A percentile compares a stretch with the other conserved stretches of the same genome.
phyloP scores from a whole-genome alignment of 2,888 invertebrate genomes.

The Napeogenes sylphis region DNA sequence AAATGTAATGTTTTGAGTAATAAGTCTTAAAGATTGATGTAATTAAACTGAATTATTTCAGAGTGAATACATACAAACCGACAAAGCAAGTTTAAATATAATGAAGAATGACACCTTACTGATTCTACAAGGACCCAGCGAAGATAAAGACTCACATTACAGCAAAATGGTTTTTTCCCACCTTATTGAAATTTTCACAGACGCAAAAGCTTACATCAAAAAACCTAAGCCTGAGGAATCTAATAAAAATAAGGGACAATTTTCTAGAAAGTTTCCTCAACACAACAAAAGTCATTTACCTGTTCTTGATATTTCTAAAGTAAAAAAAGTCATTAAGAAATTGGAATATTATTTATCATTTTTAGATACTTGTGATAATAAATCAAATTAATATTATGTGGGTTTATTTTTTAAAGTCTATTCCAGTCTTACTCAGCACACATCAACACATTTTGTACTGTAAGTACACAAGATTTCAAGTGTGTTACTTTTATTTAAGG shows the following conservation, averaged over 20 bases:
- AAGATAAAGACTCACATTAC: slow-evolving; percentile 74
- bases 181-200: slow-evolving; percentile 72
- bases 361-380: slow-evolving; percentile 65
- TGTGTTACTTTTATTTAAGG: too few species aligned
- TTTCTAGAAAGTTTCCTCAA: slow-evolving; percentile 78
- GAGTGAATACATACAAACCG: slow-evolving; percentile 77
- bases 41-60: slow-evolving; percentile 48
- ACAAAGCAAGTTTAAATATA: slow-evolving; percentile 73
- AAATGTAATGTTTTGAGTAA: too few species aligned
- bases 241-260: slow-evolving; percentile 46
- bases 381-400: slow-evolving; percentile 9
- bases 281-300: slow-evolving; percentile 68
- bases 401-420: slow-evolving; percentile 5
- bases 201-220: slow-evolving; percentile 54
- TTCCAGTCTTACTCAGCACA: neutral
- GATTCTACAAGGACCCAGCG: slow-evolving; percentile 80
- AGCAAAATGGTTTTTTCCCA: slow-evolving; percentile 83
- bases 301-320: slow-evolving; percentile 70
- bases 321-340: slow-evolving; percentile 80
- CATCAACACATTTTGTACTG: neutral
- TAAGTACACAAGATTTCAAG: too few species aligned
- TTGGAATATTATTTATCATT: slow-evolving; percentile 85
- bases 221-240: slow-evolving; percentile 35
- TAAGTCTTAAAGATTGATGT: too few species aligned
- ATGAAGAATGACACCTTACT: slow-evolving; percentile 80